Percentiles rank a stretch among this genome's conserved stretches.
Conservation (phyloP, 2,113 vertebrate species). For the Sylvia atricapilla region DNA sequence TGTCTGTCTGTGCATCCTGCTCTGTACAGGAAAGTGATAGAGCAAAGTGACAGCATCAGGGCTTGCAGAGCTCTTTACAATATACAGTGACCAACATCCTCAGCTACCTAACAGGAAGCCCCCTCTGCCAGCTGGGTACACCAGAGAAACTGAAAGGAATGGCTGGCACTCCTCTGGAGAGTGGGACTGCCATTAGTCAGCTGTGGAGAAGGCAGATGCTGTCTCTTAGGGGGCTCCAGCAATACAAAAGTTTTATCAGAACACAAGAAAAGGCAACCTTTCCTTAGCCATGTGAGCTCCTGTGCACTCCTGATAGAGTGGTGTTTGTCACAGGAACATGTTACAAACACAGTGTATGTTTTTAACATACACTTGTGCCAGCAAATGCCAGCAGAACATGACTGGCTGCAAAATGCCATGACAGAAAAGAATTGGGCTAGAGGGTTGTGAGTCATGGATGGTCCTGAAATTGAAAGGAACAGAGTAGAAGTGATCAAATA, state of each 20-base stretch:
- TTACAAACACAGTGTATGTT: not conserved
- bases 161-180: not conserved
- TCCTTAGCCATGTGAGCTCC: not conserved
- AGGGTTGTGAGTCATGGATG: not conserved
- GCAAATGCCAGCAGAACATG: not conserved
- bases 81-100: not conserved
- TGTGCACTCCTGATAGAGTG: fast-evolving
- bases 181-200: not conserved
- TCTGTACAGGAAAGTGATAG: not conserved
- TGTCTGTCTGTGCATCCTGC: not conserved
- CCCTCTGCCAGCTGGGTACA: not conserved
- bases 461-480: not conserved
- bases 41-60: not conserved
- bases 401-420: not conserved
- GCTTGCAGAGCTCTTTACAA: not conserved
- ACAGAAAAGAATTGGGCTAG: not conserved
- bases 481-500: not conserved
- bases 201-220: not conserved
- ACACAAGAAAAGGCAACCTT: not conserved
- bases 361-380: not conserved
- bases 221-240: not conserved
- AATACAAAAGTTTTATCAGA: not conserved
- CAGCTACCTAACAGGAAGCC: not conserved
- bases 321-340: not conserved
- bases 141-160: not conserved